phyloP scores from a whole-genome alignment of 2,797 vertebrate species.

The Ataeniobius toweri region DNA sequence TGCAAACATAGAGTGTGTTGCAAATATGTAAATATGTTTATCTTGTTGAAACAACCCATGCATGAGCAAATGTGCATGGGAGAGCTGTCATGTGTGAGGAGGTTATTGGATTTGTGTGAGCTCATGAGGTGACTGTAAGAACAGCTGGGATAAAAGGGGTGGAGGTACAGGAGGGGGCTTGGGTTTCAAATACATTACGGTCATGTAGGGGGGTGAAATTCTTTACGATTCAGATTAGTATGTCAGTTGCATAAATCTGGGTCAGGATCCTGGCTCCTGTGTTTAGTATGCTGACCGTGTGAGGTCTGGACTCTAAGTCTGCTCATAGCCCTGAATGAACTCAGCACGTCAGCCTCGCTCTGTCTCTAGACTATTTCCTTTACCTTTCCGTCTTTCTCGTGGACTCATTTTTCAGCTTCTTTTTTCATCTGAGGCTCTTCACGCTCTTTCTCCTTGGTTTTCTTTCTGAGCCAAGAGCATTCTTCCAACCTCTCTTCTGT shows the following conservation, averaged over 20 bases:
- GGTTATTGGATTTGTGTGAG: slow-evolving; percentile 55
- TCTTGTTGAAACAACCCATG: slow-evolving; percentile 47
- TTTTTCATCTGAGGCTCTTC: slow-evolving; percentile 31
- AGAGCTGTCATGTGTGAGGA: slow-evolving; percentile 64
- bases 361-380: slow-evolving; percentile 45
- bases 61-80: slow-evolving; percentile 66
- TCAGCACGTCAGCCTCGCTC: slow-evolving; percentile 57
- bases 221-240: slow-evolving; percentile 67
- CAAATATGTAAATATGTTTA: slow-evolving; percentile 12
- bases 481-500: slow-evolving; percentile 60
- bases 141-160: slow-evolving; percentile 49
- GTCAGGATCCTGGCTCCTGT: slow-evolving; percentile 74
- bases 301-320: slow-evolving; percentile 71
- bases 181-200: slow-evolving; percentile 26
- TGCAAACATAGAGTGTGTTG: background rate
- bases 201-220: slow-evolving; percentile 18
- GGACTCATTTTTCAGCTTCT: slow-evolving; percentile 26
- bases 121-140: slow-evolving; percentile 60
- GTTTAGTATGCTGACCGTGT: slow-evolving; percentile 79
- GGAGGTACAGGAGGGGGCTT: slow-evolving; percentile 12
- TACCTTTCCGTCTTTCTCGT: slow-evolving; percentile 47
- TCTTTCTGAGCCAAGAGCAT: slow-evolving; percentile 50
- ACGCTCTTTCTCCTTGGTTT: slow-evolving; percentile 39
- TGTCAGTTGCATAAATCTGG: slow-evolving; percentile 79
- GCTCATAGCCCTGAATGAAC: slow-evolving; percentile 77